A percentile compares a stretch with the other conserved stretches of the same genome.
Conservation (phyloP, 2,888 invertebrate species). For the Anoplius nigerrimus region DNA sequence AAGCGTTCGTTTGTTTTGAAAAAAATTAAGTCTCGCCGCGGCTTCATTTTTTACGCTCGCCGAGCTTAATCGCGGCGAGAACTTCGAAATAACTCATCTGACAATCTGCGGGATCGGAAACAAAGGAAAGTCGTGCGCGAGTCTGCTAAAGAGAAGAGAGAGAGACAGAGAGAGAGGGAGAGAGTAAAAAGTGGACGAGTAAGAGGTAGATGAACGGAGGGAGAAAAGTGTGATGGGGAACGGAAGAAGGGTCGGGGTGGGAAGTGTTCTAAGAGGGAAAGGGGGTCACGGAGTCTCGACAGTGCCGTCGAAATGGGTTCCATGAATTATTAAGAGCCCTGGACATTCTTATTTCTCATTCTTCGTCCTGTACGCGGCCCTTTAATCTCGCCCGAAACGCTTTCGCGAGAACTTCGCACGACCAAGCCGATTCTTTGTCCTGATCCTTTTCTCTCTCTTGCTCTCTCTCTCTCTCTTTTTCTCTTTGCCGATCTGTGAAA, state of each 20-base stretch:
- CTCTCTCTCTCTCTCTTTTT: background rate
- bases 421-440: background rate
- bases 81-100: constrained; percentile 5
- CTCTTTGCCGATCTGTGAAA: background rate
- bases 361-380: constrained; percentile 2
- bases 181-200: no score
- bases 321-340: constrained; percentile 35
- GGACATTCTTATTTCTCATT: constrained; percentile 41
- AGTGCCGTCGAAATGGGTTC: constrained; percentile 23
- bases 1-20: no score
- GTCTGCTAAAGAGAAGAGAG: background rate
- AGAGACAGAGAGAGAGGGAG: background rate
- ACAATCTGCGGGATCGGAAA: constrained; percentile 6
- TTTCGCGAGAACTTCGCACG: no score
- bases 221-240: background rate
- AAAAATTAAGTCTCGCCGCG: no score
- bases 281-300: constrained; percentile 11
- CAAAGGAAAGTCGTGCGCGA: background rate
- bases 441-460: background rate
- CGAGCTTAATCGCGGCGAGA: background rate
- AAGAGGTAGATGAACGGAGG: background rate
- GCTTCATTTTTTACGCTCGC: background rate
- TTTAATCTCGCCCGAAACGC: constrained; percentile 8
- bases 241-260: background rate
- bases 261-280: constrained; percentile 4